Conservation (phyloP, 2,113 vertebrate genomes). For the Lamprotornis superbus region DNA sequence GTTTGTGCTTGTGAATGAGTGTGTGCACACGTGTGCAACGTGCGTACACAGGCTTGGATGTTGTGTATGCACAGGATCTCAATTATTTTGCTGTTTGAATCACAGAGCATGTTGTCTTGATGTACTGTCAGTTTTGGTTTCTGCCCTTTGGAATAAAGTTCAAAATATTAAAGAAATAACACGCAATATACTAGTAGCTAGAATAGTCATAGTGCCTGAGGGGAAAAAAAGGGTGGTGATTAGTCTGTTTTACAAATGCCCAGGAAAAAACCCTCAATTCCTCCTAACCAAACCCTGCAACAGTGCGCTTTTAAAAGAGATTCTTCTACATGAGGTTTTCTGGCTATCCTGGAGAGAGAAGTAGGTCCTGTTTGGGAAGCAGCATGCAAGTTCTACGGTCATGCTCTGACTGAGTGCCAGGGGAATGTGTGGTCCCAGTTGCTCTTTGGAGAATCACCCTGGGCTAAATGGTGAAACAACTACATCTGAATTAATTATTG, state of each 20-base stretch:
- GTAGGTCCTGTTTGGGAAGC: neutral
- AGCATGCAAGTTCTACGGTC: neutral
- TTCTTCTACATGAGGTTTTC: neutral
- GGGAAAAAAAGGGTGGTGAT: constrained; percentile 23
- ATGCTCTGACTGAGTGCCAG: neutral
- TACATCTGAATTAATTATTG: constrained; percentile 1
- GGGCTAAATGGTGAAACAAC: constrained; percentile 7
- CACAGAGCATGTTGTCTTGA: constrained; percentile 7
- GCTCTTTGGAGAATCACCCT: neutral
- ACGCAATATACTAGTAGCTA: constrained; percentile 33
- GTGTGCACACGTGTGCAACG: neutral
- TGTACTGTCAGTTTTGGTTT: constrained; percentile 56
- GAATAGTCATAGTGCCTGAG: neutral
- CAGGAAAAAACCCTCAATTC: neutral
- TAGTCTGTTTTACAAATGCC: constrained; percentile 18
- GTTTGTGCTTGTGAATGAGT: neutral
- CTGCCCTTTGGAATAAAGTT: constrained; percentile 50
- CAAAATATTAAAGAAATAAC: constrained; percentile 59
- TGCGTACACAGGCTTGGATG: accelerated
- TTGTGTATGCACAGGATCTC: neutral
- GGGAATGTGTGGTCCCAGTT: neutral
- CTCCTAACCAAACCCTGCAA: neutral
- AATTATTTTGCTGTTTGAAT: constrained; percentile 60
- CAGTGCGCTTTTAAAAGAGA: neutral
- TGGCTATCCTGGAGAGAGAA: neutral